A percentile compares a stretch with the other conserved stretches of the same genome.
Evolutionary conservation across 2,797 vertebrate species (phyloP).

Genomic region (Protosalanx chinensis): DNA sequence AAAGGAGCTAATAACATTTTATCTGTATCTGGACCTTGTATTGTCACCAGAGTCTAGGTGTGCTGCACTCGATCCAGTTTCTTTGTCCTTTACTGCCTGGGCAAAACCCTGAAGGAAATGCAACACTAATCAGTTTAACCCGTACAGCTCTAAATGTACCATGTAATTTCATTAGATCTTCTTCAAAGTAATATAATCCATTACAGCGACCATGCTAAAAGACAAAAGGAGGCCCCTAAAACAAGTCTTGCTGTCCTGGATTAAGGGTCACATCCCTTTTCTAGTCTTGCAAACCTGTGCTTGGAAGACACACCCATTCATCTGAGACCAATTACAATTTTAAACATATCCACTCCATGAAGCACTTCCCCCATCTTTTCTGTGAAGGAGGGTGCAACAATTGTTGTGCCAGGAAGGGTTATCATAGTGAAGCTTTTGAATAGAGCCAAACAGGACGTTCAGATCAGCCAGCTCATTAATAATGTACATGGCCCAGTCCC

Average conservation of each 20-base stretch:
- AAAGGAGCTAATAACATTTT: neutral
- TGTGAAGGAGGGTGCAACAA: neutral
- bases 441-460: slow-evolving; percentile 29
- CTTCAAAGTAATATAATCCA: slow-evolving; percentile 10
- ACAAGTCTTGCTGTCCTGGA: slow-evolving; percentile 1
- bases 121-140: slow-evolving; percentile 1
- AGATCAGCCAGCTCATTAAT: slow-evolving; percentile 42
- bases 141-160: slow-evolving; percentile 1
- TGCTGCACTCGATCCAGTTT: slow-evolving; percentile 2
- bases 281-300: neutral
- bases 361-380: slow-evolving; percentile 6
- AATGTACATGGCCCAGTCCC: slow-evolving; percentile 37
- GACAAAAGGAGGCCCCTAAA: neutral
- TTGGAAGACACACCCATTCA: neutral
- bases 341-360: slow-evolving; percentile 24
- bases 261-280: neutral
- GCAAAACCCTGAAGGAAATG: neutral
- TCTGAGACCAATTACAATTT: slow-evolving; percentile 19
- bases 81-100: slow-evolving; percentile 3
- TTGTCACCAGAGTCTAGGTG: slow-evolving; percentile 6
- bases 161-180: slow-evolving; percentile 6
- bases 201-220: slow-evolving; percentile 2
- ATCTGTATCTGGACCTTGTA: neutral
- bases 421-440: slow-evolving; percentile 14
- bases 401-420: slow-evolving; percentile 21